phyloP scores from a whole-genome alignment of 2,888 invertebrate genomes.

The Stenchaetothrips biformis region DNA sequence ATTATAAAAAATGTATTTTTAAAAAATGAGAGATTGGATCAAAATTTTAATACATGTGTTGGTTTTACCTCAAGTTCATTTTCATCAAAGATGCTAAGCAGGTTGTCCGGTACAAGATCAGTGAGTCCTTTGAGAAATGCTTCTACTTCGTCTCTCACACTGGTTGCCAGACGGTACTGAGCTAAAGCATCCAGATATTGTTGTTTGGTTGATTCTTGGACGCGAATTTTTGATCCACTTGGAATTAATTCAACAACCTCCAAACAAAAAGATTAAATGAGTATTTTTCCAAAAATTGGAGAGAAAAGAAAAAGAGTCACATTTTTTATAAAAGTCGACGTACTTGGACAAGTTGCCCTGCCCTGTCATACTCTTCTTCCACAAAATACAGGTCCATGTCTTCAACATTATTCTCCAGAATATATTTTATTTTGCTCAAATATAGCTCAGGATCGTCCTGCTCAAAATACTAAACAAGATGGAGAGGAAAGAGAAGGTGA shows the following conservation, averaged over 20 bases:
- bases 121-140: conserved; percentile 86
- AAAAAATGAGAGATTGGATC: background rate
- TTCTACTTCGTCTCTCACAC: conserved; percentile 76
- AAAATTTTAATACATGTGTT: background rate
- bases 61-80: conserved; percentile 82
- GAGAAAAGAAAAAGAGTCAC: background rate
- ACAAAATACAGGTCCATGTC: conserved; percentile 79
- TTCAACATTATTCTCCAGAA: conserved; percentile 83
- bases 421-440: conserved; percentile 87
- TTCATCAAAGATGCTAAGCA: conserved; percentile 91
- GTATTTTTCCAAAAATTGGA: background rate
- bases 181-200: conserved; percentile 85
- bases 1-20: conserved; percentile 30
- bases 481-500: conserved; percentile 30
- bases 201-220: conserved; percentile 69
- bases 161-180: conserved; percentile 78
- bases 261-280: conserved; percentile 30
- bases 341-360: conserved; percentile 70
- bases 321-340: conserved; percentile 8
- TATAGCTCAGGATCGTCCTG: conserved; percentile 93
- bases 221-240: conserved; percentile 66
- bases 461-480: conserved; percentile 72
- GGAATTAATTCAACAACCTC: conserved; percentile 73
- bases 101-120: conserved; percentile 85
- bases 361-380: conserved; percentile 80